Evolutionary conservation across 2,888 invertebrate genomes (phyloP).

Genomic region (Ormia ochracea): DNA sequence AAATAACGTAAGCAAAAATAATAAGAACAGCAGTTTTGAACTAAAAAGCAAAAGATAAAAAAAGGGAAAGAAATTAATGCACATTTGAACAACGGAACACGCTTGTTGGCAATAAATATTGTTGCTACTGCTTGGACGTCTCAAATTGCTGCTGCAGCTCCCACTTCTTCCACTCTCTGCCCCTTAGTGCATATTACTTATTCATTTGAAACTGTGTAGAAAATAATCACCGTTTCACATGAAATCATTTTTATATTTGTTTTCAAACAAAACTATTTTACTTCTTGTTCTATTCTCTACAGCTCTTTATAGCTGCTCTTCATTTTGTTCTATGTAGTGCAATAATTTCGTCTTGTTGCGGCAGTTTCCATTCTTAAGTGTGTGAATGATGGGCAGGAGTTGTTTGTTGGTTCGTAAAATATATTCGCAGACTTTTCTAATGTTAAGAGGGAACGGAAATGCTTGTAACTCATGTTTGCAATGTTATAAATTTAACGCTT

Average conservation of each 20-base stretch:
- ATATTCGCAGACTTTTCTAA: slow-evolving; percentile 33
- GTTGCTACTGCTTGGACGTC: slow-evolving; percentile 52
- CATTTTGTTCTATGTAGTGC: slow-evolving; percentile 37
- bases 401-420: neutral
- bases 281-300: neutral
- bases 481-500: slow-evolving; percentile 53
- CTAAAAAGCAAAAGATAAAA: neutral
- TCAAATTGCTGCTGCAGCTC: slow-evolving; percentile 26
- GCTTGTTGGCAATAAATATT: slow-evolving; percentile 73
- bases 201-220: slow-evolving; percentile 64
- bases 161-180: slow-evolving; percentile 47
- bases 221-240: slow-evolving; percentile 76
- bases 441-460: slow-evolving; percentile 33
- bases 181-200: slow-evolving; percentile 10
- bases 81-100: slow-evolving; percentile 67
- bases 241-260: slow-evolving; percentile 72
- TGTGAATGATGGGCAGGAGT: slow-evolving; percentile 49
- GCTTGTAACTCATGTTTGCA: slow-evolving; percentile 55
- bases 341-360: slow-evolving; percentile 50
- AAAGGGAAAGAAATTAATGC: slow-evolving; percentile 29
- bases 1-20: slow-evolving; percentile 39
- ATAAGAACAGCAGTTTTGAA: slow-evolving; percentile 20
- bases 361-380: slow-evolving; percentile 25
- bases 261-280: slow-evolving; percentile 15
- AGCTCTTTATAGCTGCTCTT: slow-evolving; percentile 30